Conservation (phyloP, 2,113 vertebrate genomes). For the Antigone vipio region DNA sequence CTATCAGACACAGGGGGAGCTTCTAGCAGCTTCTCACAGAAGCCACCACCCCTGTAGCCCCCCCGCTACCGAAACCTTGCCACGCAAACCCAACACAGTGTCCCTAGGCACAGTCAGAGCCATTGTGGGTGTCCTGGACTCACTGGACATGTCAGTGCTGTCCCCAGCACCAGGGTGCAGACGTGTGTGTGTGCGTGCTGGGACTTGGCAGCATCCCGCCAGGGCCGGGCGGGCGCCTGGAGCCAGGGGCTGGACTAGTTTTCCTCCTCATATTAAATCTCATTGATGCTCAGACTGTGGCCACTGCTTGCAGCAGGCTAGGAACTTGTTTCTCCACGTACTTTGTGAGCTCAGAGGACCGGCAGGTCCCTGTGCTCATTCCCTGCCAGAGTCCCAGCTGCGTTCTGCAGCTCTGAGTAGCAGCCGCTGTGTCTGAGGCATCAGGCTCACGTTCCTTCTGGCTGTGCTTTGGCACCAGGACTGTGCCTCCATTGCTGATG, state of each 20-base stretch:
- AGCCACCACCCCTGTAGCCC: too few species aligned
- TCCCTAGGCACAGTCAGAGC: background rate
- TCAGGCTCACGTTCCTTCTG: background rate
- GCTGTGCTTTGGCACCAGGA: background rate
- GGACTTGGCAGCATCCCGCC: background rate
- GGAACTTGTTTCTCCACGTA: background rate
- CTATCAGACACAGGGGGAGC: too few species aligned
- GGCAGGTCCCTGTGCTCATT: rapidly evolving
- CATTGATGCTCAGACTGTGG: background rate
- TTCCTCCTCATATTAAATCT: background rate
- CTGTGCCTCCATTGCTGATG: background rate
- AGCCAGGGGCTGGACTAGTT: background rate
- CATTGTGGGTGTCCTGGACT: background rate
- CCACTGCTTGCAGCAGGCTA: background rate
- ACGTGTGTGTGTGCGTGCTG: background rate
- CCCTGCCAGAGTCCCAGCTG: background rate
- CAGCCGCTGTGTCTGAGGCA: background rate
- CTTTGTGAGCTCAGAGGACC: background rate
- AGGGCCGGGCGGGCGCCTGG: too few species aligned
- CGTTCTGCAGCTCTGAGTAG: background rate
- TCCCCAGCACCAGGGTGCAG: background rate
- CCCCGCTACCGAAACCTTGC: too few species aligned
- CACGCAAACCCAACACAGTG: too few species aligned
- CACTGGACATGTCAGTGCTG: background rate
- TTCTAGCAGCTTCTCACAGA: too few species aligned